Evolutionary conservation across 2,113 vertebrate species (phyloP).

Genomic region (Silurus glanis): DNA sequence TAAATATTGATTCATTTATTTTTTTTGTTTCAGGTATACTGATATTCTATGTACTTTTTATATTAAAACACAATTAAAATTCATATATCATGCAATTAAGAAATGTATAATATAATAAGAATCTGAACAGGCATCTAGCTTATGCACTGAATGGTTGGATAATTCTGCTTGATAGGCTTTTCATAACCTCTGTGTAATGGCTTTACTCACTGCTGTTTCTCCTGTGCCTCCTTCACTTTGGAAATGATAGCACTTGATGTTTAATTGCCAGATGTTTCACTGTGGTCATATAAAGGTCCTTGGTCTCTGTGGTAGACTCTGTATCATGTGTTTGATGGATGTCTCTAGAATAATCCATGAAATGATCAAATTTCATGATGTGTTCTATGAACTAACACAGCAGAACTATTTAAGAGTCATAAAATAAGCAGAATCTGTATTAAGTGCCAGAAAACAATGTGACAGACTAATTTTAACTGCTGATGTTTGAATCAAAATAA

Average conservation of each 20-base stretch:
- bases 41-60: not conserved
- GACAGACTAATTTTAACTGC: not conserved
- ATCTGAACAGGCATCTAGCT: not conserved
- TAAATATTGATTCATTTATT: not conserved
- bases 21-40: not conserved
- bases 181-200: slow-evolving; percentile 26
- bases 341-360: not conserved
- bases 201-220: not conserved
- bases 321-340: not conserved
- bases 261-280: slow-evolving; percentile 23
- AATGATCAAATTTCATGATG: slow-evolving; percentile 8
- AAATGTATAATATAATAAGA: not conserved
- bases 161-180: slow-evolving; percentile 26
- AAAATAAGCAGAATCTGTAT: not conserved
- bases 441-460: slow-evolving; percentile 9
- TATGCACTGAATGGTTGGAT: not conserved
- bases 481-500: not conserved
- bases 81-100: not conserved
- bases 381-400: not conserved
- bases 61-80: not conserved
- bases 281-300: not conserved
- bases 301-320: slow-evolving; percentile 10
- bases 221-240: not conserved
- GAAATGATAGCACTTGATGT: slow-evolving; percentile 12
- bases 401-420: not conserved